These are phyloP conservation scores for Mustela lutreola DNA, from an alignment of 2,113 vertebrate genomes.

Conservation along the genomic window DNA sequence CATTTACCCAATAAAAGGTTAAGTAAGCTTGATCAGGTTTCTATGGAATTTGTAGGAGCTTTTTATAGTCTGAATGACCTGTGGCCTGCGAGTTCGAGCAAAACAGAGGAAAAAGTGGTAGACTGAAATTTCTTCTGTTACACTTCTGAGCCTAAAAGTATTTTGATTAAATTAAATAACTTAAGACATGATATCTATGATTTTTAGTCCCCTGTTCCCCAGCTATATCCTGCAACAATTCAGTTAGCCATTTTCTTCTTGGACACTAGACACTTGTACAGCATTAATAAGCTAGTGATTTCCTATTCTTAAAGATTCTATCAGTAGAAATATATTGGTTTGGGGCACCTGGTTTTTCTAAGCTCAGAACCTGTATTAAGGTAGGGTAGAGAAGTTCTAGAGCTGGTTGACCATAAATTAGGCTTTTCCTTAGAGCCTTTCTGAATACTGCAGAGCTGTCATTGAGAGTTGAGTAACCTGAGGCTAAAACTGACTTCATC, in stretches of 20 bases:
- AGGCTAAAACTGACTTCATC: constrained; percentile 33
- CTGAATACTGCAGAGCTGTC: background rate
- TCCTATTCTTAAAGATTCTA: background rate
- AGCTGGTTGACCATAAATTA: background rate
- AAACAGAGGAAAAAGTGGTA: background rate
- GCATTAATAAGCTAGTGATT: background rate
- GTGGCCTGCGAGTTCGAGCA: background rate
- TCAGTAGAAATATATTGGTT: constrained; percentile 41
- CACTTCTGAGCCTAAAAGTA: constrained; percentile 19
- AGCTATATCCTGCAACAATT: background rate
- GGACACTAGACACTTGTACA: background rate
- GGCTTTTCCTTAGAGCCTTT: constrained; percentile 51
- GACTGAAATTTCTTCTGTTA: background rate
- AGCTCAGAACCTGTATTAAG: constrained; percentile 21
- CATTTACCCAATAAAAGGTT: background rate
- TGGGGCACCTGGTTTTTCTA: constrained; percentile 30
- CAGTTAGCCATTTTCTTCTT: background rate
- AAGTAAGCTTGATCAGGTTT: background rate
- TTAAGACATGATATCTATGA: background rate
- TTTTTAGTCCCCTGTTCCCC: background rate
- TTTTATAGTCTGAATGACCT: constrained; percentile 18
- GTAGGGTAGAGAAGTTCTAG: background rate
- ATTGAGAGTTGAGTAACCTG: background rate
- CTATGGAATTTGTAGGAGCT: background rate
- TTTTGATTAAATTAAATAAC: background rate